These are phyloP conservation scores for Cisticola juncidis DNA, from an alignment of 2,113 vertebrate genomes.

Conservation along the genomic window DNA sequence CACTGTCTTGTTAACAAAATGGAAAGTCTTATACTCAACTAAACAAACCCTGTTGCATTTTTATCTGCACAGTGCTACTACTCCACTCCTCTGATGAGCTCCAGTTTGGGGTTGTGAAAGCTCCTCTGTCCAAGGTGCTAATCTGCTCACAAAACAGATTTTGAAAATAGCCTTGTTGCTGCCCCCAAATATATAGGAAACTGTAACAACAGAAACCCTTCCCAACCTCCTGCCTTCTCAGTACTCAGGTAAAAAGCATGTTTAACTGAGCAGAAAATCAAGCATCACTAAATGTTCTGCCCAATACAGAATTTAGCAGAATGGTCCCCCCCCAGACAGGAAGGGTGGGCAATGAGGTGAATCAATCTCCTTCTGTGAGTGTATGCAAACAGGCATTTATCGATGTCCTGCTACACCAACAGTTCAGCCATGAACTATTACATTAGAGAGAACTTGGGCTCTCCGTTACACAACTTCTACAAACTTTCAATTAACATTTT, in stretches of 20 bases:
- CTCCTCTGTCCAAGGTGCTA: slow-evolving; percentile 39
- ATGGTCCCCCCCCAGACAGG: rapidly evolving
- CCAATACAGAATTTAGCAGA: background rate
- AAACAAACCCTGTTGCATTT: background rate
- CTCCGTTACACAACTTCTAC: background rate
- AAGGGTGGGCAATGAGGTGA: background rate
- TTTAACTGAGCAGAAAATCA: background rate
- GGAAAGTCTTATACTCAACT: background rate
- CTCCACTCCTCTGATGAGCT: background rate
- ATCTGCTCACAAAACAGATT: background rate
- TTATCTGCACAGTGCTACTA: background rate
- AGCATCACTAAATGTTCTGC: background rate
- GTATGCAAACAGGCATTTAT: background rate
- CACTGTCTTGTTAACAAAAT: background rate
- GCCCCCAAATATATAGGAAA: background rate
- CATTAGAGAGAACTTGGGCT: background rate
- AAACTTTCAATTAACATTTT: background rate
- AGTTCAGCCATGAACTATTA: background rate
- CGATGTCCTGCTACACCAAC: background rate
- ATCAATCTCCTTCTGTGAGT: background rate
- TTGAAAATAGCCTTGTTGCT: background rate
- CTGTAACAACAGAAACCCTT: background rate
- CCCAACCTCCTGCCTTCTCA: background rate
- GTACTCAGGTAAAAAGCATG: background rate
- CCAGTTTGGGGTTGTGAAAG: background rate